These are phyloP conservation scores for Lomographa bimaculata DNA, from an alignment of 2,888 invertebrate species.

Conservation along the genomic window DNA sequence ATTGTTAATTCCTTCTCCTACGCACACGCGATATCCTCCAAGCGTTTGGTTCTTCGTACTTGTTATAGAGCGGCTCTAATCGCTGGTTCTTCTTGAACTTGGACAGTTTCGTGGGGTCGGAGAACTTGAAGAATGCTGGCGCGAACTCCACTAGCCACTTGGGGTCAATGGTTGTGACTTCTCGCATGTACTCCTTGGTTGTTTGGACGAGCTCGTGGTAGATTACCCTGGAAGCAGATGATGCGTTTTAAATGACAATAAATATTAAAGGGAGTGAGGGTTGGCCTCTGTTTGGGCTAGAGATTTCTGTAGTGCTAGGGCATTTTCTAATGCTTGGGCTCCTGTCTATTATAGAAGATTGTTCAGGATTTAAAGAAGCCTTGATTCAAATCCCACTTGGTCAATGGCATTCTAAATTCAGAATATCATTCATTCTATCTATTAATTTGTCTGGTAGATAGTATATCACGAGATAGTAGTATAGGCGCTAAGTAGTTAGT, in stretches of 20 bases:
- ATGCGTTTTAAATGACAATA: neutral
- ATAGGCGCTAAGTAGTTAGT: too few relatives aligned
- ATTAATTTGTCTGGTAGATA: too few relatives aligned
- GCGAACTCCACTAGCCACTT: slow-evolving; percentile 99
- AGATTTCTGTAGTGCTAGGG: too few relatives aligned
- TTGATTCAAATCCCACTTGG: too few relatives aligned
- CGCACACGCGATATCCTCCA: slow-evolving; percentile 98
- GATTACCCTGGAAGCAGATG: slow-evolving; percentile 88
- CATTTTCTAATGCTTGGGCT: too few relatives aligned
- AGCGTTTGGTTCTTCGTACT: slow-evolving; percentile 99
- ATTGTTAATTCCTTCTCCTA: slow-evolving; percentile 93
- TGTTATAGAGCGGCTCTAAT: slow-evolving; percentile 98
- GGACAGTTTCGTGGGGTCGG: slow-evolving; percentile 98
- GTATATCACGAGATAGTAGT: too few relatives aligned
- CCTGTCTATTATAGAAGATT: too few relatives aligned
- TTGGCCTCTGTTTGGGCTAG: too few relatives aligned
- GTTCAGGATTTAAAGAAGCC: too few relatives aligned
- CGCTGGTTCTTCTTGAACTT: slow-evolving; percentile 99
- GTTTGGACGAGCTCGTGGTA: slow-evolving; percentile 99
- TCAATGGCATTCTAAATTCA: too few relatives aligned
- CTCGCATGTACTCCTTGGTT: slow-evolving; percentile 99
- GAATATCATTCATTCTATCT: too few relatives aligned
- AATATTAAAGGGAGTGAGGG: too few relatives aligned
- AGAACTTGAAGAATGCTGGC: slow-evolving; percentile 99
- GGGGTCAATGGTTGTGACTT: slow-evolving; percentile 98